Percentiles rank a stretch among this genome's conserved stretches.
Evolutionary conservation across 2,888 invertebrate species (phyloP).

Genomic region (Myathropa florea): DNA sequence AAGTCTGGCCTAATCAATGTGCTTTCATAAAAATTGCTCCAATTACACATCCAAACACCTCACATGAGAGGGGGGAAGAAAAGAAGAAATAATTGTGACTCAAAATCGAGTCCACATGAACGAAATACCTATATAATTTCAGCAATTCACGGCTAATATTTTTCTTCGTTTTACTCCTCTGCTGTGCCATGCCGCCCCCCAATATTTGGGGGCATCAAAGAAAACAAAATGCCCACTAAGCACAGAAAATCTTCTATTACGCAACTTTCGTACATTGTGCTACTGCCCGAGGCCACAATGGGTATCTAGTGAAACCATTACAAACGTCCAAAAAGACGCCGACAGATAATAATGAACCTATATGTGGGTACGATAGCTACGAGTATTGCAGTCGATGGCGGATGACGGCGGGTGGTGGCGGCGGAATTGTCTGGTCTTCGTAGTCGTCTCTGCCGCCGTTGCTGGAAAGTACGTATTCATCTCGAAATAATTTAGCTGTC

Average conservation of each 20-base stretch:
- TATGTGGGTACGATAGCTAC: not conserved
- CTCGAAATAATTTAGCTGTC: slow-evolving; percentile 65
- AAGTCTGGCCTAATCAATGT: slow-evolving; percentile 55
- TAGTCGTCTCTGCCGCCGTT: not conserved
- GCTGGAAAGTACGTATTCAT: slow-evolving; percentile 62
- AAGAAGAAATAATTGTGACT: slow-evolving; percentile 15
- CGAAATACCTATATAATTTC: slow-evolving; percentile 46
- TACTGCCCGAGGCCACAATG: slow-evolving; percentile 64
- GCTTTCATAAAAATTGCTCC: slow-evolving; percentile 60
- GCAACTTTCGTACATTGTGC: slow-evolving; percentile 63
- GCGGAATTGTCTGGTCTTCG: not conserved
- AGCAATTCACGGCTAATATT: slow-evolving; percentile 65
- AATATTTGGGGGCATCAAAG: slow-evolving; percentile 45
- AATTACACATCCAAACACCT: slow-evolving; percentile 63
- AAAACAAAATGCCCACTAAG: slow-evolving; percentile 61
- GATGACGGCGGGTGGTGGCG: not conserved
- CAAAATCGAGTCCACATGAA: slow-evolving; percentile 48
- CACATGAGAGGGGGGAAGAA: slow-evolving; percentile 15
- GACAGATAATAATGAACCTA: slow-evolving; percentile 52
- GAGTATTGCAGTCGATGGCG: slow-evolving; percentile 36
- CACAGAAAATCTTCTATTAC: slow-evolving; percentile 65
- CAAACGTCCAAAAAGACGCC: slow-evolving; percentile 61
- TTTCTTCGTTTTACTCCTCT: slow-evolving; percentile 6
- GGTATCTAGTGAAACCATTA: slow-evolving; percentile 68
- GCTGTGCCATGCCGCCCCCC: not conserved